These are phyloP conservation scores for Coenonympha glycerion DNA, from an alignment of 2,888 invertebrate genomes.

Conservation along the genomic window DNA sequence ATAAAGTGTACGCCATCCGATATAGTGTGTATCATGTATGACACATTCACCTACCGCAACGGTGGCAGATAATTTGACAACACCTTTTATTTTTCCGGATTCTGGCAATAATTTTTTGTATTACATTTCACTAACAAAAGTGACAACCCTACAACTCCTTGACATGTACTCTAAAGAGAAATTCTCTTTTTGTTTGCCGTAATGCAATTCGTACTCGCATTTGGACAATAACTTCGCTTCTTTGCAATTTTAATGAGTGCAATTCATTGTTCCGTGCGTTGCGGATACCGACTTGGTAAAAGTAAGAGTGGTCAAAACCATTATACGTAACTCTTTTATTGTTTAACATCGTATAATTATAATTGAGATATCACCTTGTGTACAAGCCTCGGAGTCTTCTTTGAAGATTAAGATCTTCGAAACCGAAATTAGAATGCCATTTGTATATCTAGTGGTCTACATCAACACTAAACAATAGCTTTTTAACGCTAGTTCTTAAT, in stretches of 20 bases:
- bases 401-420: neutral
- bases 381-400: neutral
- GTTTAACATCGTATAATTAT: constrained; percentile 8
- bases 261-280: constrained; percentile 19
- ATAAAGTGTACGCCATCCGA: too few species aligned
- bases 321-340: constrained; percentile 14
- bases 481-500: neutral
- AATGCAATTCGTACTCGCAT: constrained; percentile 21
- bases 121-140: neutral
- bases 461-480: neutral
- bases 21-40: too few species aligned
- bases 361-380: neutral
- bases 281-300: constrained; percentile 25
- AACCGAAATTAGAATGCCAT: constrained; percentile 2
- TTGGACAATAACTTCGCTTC: constrained; percentile 33
- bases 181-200: constrained; percentile 28
- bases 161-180: constrained; percentile 30
- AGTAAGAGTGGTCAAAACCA: constrained; percentile 28
- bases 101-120: too few species aligned
- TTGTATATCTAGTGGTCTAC: neutral
- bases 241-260: constrained; percentile 36
- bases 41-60: too few species aligned
- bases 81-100: too few species aligned
- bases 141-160: constrained; percentile 15
- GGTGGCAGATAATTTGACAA: too few species aligned